Percentiles rank a stretch among this genome's conserved stretches.
phyloP scores from a whole-genome alignment of 2,797 vertebrate species.

The Silurus lanzhouensis region DNA sequence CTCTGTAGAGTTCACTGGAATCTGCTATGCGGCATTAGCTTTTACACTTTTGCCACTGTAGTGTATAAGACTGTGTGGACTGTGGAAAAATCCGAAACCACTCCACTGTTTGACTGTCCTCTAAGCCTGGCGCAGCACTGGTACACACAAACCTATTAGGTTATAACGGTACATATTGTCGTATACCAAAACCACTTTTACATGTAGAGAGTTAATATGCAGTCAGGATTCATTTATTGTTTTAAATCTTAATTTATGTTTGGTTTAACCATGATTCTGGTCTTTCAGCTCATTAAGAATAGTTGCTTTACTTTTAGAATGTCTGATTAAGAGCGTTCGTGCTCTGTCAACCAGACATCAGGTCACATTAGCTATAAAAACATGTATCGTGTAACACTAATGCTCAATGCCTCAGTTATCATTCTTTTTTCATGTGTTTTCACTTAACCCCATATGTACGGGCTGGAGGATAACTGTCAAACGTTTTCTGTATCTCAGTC shows the following conservation, averaged over 20 bases:
- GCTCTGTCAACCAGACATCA: background rate
- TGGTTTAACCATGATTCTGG: constrained; percentile 13
- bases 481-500: constrained; percentile 44
- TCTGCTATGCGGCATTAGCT: background rate
- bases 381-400: background rate
- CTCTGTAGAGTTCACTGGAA: constrained; percentile 32
- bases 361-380: background rate
- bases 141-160: background rate
- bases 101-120: constrained; percentile 19
- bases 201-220: background rate
- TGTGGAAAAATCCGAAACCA: constrained; percentile 9
- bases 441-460: background rate
- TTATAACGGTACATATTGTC: constrained; percentile 36
- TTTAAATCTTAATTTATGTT: constrained; percentile 4
- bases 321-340: background rate
- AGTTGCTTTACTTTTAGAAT: background rate
- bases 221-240: background rate
- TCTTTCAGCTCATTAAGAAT: background rate
- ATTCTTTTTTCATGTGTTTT: background rate
- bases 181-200: constrained; percentile 21
- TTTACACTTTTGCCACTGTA: constrained; percentile 24
- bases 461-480: background rate
- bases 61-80: constrained; percentile 35
- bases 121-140: constrained; percentile 31
- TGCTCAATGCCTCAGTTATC: constrained; percentile 41